Evolutionary conservation across 2,888 invertebrate genomes (phyloP).

Genomic region (Resseliella maxima): DNA sequence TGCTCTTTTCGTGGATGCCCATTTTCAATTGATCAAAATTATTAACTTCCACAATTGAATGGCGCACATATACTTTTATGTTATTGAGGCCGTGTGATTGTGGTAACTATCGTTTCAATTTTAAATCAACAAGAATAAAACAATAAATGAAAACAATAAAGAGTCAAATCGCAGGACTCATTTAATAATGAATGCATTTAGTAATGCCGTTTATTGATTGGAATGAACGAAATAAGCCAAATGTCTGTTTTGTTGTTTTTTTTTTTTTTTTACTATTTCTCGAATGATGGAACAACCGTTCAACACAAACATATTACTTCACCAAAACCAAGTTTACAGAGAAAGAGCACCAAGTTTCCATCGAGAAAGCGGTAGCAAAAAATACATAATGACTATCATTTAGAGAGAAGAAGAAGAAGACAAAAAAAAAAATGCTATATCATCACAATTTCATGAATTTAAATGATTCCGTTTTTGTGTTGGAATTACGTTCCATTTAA

Average conservation of each 20-base stretch:
- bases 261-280: too few species aligned
- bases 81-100: constrained; percentile 26
- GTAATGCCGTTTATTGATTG: constrained; percentile 20
- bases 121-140: neutral
- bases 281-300: neutral
- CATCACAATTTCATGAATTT: constrained; percentile 50
- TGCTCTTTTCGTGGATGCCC: constrained; percentile 47
- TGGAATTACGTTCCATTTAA: neutral
- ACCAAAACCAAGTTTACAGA: too few species aligned
- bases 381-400: constrained; percentile 44
- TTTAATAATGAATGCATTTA: constrained; percentile 18
- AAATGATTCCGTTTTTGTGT: constrained; percentile 29
- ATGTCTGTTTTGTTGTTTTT: neutral
- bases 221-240: neutral
- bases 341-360: neutral
- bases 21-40: constrained; percentile 14
- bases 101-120: neutral
- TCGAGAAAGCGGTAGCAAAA: neutral
- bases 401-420: too few species aligned
- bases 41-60: constrained; percentile 19
- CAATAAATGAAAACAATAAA: constrained; percentile 24
- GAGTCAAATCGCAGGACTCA: constrained; percentile 1
- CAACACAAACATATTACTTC: neutral
- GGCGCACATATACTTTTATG: neutral
- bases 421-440: constrained; percentile 33